Evolutionary conservation across 92 coral and sea anemone species (phyloP).

Genomic region (Parazoanthus darwini): DNA sequence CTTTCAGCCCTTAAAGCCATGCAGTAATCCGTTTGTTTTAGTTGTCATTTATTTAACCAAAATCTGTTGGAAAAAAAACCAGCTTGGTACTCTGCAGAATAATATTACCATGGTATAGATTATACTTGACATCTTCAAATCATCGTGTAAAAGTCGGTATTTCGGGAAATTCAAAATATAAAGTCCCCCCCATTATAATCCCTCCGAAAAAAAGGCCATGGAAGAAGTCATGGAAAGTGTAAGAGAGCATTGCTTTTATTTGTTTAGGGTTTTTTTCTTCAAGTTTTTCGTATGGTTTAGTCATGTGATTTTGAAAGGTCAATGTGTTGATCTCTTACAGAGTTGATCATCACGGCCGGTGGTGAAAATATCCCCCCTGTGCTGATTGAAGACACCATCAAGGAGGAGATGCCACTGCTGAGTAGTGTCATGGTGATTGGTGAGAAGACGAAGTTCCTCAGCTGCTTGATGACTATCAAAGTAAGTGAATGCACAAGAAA

Average conservation of each 20-base stretch:
- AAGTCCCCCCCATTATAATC: not conserved
- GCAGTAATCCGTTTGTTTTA: conserved; percentile 7
- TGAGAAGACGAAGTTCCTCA: conserved; percentile 86
- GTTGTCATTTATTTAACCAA: conserved; percentile 1
- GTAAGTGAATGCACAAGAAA: conserved; percentile 20
- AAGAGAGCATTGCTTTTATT: not conserved
- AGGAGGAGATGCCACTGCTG: conserved; percentile 71
- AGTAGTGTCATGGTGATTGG: conserved; percentile 88
- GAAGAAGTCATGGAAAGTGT: not conserved
- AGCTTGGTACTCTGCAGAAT: not conserved
- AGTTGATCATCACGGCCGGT: conserved; percentile 91
- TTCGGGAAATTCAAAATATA: conserved; percentile 9
- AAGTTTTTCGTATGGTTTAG: not conserved
- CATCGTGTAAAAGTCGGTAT: conserved; percentile 6
- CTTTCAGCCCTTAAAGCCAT: not conserved
- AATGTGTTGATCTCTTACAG: conserved; percentile 43
- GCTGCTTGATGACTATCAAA: conserved; percentile 83
- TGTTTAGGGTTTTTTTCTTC: not conserved
- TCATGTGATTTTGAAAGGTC: not conserved
- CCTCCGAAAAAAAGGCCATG: not conserved
- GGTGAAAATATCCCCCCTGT: conserved; percentile 95
- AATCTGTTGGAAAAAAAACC: conserved; percentile 9
- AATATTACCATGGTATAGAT: conserved; percentile 11
- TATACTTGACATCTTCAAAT: conserved; percentile 11
- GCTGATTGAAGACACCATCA: conserved; percentile 78